Conservation (phyloP, 2,888 invertebrate species). For the Hydriomena furcata region DNA sequence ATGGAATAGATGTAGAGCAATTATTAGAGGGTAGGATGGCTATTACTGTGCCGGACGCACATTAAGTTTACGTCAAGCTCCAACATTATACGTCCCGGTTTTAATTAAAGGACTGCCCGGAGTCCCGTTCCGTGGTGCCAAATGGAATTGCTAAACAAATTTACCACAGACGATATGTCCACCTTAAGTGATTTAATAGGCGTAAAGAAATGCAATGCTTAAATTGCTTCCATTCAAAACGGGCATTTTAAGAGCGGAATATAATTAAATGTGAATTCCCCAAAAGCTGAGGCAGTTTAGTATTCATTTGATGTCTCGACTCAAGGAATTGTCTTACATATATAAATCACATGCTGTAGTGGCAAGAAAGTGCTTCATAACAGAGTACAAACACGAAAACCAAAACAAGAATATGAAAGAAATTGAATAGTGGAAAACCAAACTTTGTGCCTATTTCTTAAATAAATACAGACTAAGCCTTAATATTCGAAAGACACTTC, state of each 20-base stretch:
- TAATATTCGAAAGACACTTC: no score
- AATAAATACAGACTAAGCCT: no score
- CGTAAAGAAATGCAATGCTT: constrained; percentile 79
- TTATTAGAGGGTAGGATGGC: constrained; percentile 69
- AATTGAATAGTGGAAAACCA: not conserved
- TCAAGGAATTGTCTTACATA: not conserved
- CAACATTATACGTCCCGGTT: constrained; percentile 76
- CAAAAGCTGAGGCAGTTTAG: constrained; percentile 26
- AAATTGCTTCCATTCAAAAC: constrained; percentile 67
- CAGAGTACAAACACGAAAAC: not conserved
- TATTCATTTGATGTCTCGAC: not conserved
- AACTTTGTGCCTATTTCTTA: no score
- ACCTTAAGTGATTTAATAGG: constrained; percentile 84
- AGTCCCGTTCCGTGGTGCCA: constrained; percentile 61
- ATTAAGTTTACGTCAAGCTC: constrained; percentile 77
- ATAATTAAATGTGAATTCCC: constrained; percentile 35
- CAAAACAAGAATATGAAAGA: no score
- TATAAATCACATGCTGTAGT: not conserved
- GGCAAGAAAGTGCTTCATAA: not conserved
- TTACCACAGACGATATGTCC: constrained; percentile 80
- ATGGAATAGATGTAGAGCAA: constrained; percentile 76
- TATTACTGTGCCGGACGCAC: constrained; percentile 77
- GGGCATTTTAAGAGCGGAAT: constrained; percentile 39
- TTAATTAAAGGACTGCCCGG: constrained; percentile 82
- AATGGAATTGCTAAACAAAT: constrained; percentile 83